Percentiles rank a stretch among this genome's conserved stretches.
Conservation (phyloP, 2,888 invertebrate genomes). For the Eilema depressum region DNA sequence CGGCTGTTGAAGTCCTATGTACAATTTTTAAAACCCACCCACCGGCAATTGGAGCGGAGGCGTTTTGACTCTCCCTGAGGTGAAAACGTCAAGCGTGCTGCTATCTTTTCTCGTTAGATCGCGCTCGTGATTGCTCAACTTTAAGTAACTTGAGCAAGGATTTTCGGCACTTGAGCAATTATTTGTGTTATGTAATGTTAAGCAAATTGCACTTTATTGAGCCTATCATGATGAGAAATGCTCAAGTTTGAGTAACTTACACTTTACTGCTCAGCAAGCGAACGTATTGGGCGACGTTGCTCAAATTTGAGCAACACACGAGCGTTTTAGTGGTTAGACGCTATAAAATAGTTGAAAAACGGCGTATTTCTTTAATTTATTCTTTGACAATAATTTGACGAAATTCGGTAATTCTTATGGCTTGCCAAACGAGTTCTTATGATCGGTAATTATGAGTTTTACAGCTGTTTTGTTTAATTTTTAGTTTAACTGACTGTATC, state of each 20-base stretch:
- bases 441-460: constrained; percentile 54
- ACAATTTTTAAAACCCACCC: constrained; percentile 43
- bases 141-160: constrained; percentile 24
- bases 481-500: constrained; percentile 52
- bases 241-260: constrained; percentile 35
- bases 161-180: constrained; percentile 24
- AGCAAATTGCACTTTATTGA: constrained; percentile 36
- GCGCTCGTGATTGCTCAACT: constrained; percentile 43
- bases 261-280: constrained; percentile 12
- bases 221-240: constrained; percentile 26
- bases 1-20: constrained; percentile 34
- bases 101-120: constrained; percentile 44
- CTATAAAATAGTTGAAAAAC: constrained; percentile 49
- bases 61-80: constrained; percentile 26
- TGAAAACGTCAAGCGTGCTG: constrained; percentile 36
- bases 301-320: constrained; percentile 38
- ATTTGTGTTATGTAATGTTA: constrained; percentile 30
- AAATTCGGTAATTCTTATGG: constrained; percentile 42
- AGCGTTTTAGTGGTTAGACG: constrained; percentile 50
- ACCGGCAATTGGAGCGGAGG: constrained; percentile 38
- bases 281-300: constrained; percentile 19
- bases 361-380: constrained; percentile 49
- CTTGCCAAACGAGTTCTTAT: constrained; percentile 74
- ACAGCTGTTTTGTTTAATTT: constrained; percentile 53
- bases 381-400: constrained; percentile 41